A percentile compares a stretch with the other conserved stretches of the same genome.
These are phyloP conservation scores for Anguilla megastoma DNA, from an alignment of 2,797 vertebrate species.

Conservation along the genomic window DNA sequence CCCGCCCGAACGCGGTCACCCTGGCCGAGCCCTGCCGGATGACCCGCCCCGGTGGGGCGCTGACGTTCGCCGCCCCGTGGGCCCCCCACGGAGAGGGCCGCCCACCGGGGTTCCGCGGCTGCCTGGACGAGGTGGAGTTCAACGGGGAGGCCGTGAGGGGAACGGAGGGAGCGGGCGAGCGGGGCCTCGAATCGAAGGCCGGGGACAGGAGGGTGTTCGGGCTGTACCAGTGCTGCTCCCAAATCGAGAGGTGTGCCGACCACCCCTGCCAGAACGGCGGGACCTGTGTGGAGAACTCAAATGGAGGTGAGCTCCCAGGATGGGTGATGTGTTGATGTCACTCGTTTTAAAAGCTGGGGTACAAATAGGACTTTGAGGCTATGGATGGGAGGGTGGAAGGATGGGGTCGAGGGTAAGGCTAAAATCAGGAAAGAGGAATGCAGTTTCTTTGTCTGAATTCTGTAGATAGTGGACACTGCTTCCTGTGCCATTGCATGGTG, in stretches of 20 bases:
- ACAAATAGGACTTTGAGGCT: neutral
- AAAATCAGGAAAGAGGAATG: neutral
- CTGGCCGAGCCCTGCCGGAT: slow-evolving; percentile 70
- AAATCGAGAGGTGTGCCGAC: slow-evolving; percentile 65
- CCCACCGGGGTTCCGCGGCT: slow-evolving; percentile 77
- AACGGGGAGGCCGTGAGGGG: slow-evolving; percentile 72
- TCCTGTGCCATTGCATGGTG: neutral
- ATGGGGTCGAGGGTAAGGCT: neutral
- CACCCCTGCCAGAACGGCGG: slow-evolving; percentile 82
- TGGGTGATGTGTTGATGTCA: neutral
- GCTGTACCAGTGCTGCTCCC: slow-evolving; percentile 79
- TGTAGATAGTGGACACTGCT: neutral
- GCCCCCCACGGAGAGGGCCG: neutral
- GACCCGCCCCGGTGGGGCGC: slow-evolving; percentile 61
- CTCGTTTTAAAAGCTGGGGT: neutral
- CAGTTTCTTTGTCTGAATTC: neutral
- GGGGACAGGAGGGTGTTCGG: slow-evolving; percentile 74
- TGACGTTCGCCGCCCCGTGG: slow-evolving; percentile 74
- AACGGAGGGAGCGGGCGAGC: slow-evolving; percentile 44
- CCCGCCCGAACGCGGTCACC: slow-evolving; percentile 53
- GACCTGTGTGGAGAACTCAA: slow-evolving; percentile 69
- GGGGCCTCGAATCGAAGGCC: slow-evolving; percentile 22
- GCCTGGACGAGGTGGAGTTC: slow-evolving; percentile 78
- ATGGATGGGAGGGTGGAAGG: neutral
- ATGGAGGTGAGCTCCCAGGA: slow-evolving; percentile 73